Evolutionary conservation across 2,797 vertebrate species (phyloP), one percentile per base, ranked within the genome.

Genomic region (Sebastes melanostomus): DNA sequence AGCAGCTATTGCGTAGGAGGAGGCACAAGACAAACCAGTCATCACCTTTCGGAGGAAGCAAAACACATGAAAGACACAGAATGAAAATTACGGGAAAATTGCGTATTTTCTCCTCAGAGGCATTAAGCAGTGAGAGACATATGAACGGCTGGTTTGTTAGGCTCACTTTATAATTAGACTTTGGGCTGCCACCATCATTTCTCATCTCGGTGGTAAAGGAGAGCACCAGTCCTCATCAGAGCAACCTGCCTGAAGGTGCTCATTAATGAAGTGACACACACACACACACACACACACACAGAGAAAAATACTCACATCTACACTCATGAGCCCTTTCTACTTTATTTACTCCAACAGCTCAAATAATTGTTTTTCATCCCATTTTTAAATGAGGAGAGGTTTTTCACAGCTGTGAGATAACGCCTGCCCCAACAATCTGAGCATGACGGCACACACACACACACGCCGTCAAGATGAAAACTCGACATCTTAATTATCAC

Each of bases 221-320:
- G 84, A 85, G 90, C 89, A 86, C 73, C 78, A 62, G 88, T 83
- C 89, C 84, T 91, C 89, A 90, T 91, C 87, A 85, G 84, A 72
- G 72, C 84, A 88, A 89, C 89, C 90, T 92, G 91, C 91, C 92
- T 92, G 87, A 88, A 93, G 88, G 83, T 89, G 86, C 90, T 92
- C 90, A 87, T 92, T 93, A 93, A 91, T 81, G 83, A 84, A 81
- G 67, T 85, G 62, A 85, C 14, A 18, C 68, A 75, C 75, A 58
- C 78, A 30, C 71, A 66, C 75, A 71, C 54, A 60, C 75, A 71
- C 54, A 60, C 61, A 58, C 78, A 63, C 60, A n/a, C 34, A 50
- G 56, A 65, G 27, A 46, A 50, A 62, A 9, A 77, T 10, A 74
- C 78, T 32, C 42, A 50, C 66, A 70, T 73, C 14, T 59, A 74